These are phyloP conservation scores for Euschistus heros DNA, from an alignment of 1,140 invertebrate genomes.

Conservation along the genomic window DNA sequence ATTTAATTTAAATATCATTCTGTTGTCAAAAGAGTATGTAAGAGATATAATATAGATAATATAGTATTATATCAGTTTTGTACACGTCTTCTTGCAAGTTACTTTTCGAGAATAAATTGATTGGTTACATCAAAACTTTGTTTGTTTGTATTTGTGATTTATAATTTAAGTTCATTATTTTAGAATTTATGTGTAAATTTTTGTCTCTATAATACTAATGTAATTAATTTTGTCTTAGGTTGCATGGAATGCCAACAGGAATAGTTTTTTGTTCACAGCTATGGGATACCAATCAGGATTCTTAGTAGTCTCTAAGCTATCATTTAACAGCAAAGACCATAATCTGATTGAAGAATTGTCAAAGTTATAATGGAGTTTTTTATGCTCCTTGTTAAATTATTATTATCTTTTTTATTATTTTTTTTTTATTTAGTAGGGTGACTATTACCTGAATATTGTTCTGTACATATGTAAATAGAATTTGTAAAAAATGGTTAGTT, in stretches of 20 bases:
- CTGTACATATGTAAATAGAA: too few species aligned
- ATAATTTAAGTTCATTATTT: neutral
- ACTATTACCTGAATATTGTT: too few species aligned
- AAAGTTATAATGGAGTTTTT: too few species aligned
- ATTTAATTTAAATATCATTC: too few species aligned
- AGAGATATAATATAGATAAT: neutral
- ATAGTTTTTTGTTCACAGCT: constrained; percentile 38
- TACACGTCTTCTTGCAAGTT: neutral
- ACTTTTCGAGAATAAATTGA: neutral
- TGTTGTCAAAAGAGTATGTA: neutral
- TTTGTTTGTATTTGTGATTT: neutral
- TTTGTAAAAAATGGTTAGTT: too few species aligned
- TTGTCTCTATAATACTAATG: neutral
- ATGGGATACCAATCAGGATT: constrained; percentile 40
- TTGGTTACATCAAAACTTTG: neutral
- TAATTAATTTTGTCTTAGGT: constrained; percentile 31
- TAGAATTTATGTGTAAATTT: neutral
- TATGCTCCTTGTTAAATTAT: too few species aligned
- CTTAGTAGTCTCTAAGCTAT: constrained; percentile 33
- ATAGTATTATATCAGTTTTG: neutral
- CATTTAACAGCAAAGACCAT: neutral
- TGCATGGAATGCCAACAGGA: constrained; percentile 39
- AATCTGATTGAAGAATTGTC: too few species aligned
- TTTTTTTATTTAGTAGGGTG: too few species aligned
- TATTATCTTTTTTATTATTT: too few species aligned